phyloP scores from a whole-genome alignment of 2,888 invertebrate genomes.

The Ctena decussata region DNA sequence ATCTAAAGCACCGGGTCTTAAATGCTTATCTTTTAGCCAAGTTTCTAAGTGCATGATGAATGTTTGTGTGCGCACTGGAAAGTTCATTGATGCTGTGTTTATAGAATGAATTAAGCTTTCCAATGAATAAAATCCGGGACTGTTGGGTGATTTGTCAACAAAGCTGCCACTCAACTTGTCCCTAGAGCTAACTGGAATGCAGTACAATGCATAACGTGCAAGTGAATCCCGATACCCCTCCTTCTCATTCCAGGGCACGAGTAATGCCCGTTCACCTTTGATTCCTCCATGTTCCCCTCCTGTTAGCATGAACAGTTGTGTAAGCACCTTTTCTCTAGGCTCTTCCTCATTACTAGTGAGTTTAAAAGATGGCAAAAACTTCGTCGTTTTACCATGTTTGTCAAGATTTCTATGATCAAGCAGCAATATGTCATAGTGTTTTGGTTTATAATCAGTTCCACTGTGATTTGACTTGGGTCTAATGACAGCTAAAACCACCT shows the following conservation, averaged over 20 bases:
- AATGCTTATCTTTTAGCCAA: constrained; percentile 84
- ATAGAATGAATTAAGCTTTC: constrained; percentile 79
- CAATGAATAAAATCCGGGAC: constrained; percentile 81
- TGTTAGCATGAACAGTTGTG: constrained; percentile 77
- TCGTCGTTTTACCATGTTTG: constrained; percentile 69
- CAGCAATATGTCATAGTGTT: constrained; percentile 81
- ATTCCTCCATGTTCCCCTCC: constrained; percentile 80
- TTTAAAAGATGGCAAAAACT: constrained; percentile 80
- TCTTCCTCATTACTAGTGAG: constrained; percentile 75
- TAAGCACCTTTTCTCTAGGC: constrained; percentile 79
- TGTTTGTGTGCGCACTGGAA: constrained; percentile 76
- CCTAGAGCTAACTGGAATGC: constrained; percentile 79
- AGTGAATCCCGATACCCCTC: constrained; percentile 73
- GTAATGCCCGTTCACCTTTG: constrained; percentile 81
- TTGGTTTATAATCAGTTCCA: constrained; percentile 76
- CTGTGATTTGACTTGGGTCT: constrained; percentile 77
- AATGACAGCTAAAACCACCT: constrained; percentile 80
- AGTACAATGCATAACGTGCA: constrained; percentile 79
- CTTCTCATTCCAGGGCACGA: constrained; percentile 71
- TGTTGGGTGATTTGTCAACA: constrained; percentile 77
- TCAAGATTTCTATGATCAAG: constrained; percentile 77
- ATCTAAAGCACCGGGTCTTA: constrained; percentile 77
- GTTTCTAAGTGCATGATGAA: constrained; percentile 79
- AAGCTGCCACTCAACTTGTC: constrained; percentile 78
- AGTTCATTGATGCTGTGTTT: constrained; percentile 72